Evolutionary conservation across 2,888 invertebrate species (phyloP), one percentile per base, ranked within the genome.

Genomic region (Octonoba sinensis): DNA sequence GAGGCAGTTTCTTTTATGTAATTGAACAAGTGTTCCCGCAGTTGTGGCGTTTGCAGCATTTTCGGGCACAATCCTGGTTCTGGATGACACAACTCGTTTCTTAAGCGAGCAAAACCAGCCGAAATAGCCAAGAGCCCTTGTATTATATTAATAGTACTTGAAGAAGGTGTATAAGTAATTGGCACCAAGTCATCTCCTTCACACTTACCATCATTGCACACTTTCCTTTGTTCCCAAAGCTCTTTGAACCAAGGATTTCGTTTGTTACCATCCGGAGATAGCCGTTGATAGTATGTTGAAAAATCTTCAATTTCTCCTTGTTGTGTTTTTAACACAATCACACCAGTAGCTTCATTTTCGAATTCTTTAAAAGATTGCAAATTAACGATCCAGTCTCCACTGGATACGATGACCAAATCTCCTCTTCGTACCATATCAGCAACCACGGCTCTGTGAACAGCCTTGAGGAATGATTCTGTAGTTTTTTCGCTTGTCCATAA

Each of bases 221-320:
- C 57, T n/a, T 69, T 54, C 13, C 24, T 67, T 83, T 87, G 83
- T 75, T 88, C 86, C 87, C 88, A 89, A 82, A 88, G 88, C 65
- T 89, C 88, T n/a, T 86, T 83, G 84, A 89, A 89, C 89, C 89
- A 90, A 1, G 89, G 88, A 82, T 89, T 89, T 15, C 85, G 82
- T 0, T 71, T 78, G 79, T 88, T 87, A 18, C 83, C 83, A 18
- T 83, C 85, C 2, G 86, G 85, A 11, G 83, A 84, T 4, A 87
- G 82, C 15, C 74, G 66, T 15, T 84, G 85, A 76, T 86, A 87
- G 62, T 86, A 83, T 1, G 85, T 77, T 22, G 85, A 84, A 67
- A 87, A 87, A 60, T 86, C 86, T 11, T 81, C 66, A 11, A 87
- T 85, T 24, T 84, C 77, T 0, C 74, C 77, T 66, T 82, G 82